Evolutionary conservation across 92 coral and sea anemone genomes (phyloP), one percentile per base, ranked within the genome.

Genomic region (Parazoanthus swiftii): DNA sequence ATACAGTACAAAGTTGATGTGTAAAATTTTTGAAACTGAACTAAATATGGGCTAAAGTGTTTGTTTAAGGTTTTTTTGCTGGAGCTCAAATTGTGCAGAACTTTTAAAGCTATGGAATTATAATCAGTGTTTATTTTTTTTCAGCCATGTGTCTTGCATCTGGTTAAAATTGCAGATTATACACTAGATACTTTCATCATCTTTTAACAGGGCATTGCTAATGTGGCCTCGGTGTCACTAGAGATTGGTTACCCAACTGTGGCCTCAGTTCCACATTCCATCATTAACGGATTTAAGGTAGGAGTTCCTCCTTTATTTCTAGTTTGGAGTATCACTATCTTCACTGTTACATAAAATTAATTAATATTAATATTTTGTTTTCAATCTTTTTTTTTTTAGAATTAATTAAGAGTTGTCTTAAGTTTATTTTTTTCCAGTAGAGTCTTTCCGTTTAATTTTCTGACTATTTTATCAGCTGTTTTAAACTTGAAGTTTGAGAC

Each of bases 171-270:
- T 56, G 39, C 4, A 33, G 21, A 39, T 43, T n/a, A 13, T 11
- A 79, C 3, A 5, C 36, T 39, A 33, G 59, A 54, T 54, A 20
- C 1, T 54, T 36, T 63, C 44, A 7, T 26, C 15, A 23, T n/a
- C 39, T 88, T 51, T 35, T 48, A 77, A 77, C 89, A 97, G 99
- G 99, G 99, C 82, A 90, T 97, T 86, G 96, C 98, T 85, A 97
- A 97, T 77, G 89, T 97, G 79, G 97, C 99, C 0, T 89, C 97
- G n/a, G 99, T 97, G 54, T 97, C 97, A 1, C 90, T 97, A 25
- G 85, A 93, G 91, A 97, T 97, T 91, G 99, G 99, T 56, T 97
- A 97, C 83, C 99, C 99, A 79, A 97, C 98, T 23, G 98, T 93
- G 76, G 98, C 95, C 4, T 95, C 99, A 43, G 99, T 93, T 6